Base-by-base conservation (phyloP, 2,797 vertebrate species). In the Paramormyrops hopkinsi region DNA sequence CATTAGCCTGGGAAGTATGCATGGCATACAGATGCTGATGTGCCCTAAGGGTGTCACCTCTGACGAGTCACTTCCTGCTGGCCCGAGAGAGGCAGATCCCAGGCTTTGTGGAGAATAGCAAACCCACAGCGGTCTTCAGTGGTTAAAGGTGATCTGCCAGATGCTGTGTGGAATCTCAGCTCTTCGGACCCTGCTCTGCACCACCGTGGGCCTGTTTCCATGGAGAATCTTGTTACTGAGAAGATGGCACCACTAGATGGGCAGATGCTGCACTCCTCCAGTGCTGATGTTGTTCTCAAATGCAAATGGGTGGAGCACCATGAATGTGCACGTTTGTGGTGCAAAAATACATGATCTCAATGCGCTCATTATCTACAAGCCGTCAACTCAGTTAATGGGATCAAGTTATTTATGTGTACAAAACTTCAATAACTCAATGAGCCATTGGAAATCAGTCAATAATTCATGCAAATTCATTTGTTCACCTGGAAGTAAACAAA, bases 71-170 rank as follows among this genome's bases (percentile, higher is more conserved):
- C 85, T 86, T 86, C 90, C 87, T 88, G 91, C 88, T 92, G 88
- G 37, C 91, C 90, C 65, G 89, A 91, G 90, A 86, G 59, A 90
- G 92, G 91, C 73, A 17, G 85, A 91, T n/a, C 69, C 85, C 17
- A 62, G 91, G 90, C 91, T 90, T 86, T 85, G 19, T n/a, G 90
- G 62, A 48, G 46, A 89, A 89, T 92, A 92, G 92, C 93, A 91
- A 92, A 92, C 92, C 92, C 92, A 82, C 86, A 89, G 91, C 92
- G 83, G 9, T 90, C 69, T 51, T 87, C 84, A 92, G 90, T 88
- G 92, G 92, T 93, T 89, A 89, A 87, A 92, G 92, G 93, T 92
- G 90, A 95, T 94, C 93, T 92, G 92, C 94, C 91, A 94, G 92
- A 86, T 51, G 84, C 22, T 7, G 12, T 25, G 5, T 17, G 37